Percentiles rank a stretch among this genome's conserved stretches.
phyloP scores from a whole-genome alignment of 2,113 vertebrate genomes.

The Euleptes europaea region DNA sequence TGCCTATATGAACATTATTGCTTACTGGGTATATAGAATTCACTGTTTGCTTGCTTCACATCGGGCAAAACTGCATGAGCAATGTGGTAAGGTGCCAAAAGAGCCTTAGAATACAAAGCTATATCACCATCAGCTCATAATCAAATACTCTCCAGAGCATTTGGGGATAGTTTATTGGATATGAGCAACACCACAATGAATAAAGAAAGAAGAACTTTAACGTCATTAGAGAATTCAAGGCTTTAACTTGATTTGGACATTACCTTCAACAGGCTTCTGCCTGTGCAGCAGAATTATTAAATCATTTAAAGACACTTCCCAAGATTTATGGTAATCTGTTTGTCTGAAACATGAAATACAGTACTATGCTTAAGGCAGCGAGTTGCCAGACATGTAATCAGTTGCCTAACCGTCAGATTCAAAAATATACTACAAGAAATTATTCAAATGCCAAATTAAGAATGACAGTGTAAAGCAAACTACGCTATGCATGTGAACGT shows the following conservation, averaged over 20 bases:
- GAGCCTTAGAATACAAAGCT: constrained; percentile 21
- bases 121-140: constrained; percentile 45
- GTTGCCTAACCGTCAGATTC: constrained; percentile 28
- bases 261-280: not conserved
- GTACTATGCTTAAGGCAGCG: constrained; percentile 35
- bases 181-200: constrained; percentile 59
- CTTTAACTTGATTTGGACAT: not conserved
- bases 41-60: constrained; percentile 33
- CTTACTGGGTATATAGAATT: constrained; percentile 47
- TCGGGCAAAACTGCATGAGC: constrained; percentile 31
- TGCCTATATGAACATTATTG: constrained; percentile 40
- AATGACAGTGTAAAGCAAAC: constrained; percentile 38
- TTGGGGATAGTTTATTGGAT: not conserved
- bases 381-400: constrained; percentile 36
- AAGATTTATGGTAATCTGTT: not conserved
- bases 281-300: not conserved
- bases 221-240: not conserved
- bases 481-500: constrained; percentile 29
- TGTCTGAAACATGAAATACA: constrained; percentile 19
- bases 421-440: constrained; percentile 29
- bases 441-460: constrained; percentile 42
- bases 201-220: not conserved
- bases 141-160: constrained; percentile 32
- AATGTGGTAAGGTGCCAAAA: constrained; percentile 18
- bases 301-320: not conserved